Base-by-base conservation (phyloP, 64 coral and sea anemone species). In the Porites lutea region DNA sequence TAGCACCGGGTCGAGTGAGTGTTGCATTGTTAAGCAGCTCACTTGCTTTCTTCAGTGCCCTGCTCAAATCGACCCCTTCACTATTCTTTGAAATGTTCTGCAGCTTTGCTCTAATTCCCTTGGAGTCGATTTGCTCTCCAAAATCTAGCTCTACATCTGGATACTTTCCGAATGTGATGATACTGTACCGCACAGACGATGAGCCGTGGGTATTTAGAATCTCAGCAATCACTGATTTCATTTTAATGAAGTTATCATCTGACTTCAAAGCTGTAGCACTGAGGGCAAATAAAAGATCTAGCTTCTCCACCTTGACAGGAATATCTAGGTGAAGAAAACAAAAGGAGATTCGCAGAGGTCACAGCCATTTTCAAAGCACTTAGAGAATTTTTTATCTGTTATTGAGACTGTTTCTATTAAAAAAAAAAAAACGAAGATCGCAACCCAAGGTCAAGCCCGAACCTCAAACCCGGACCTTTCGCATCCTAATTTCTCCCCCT, bases 181-280 rank as follows among this genome's bases (percentile, higher is more conserved):
- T 37, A 19, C 65, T 70, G 7, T 82, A 91, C 0, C 89, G 89
- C 44, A 54, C 59, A 1, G 78, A 59, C 4, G 70, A 74, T 6
- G 89, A 71, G 16, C 89, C 66, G 37, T 91, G 79, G 8, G 49
- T 69, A 37, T 82, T 57, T 8, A 91, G 53, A 13, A 91, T 72
- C 37, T 79, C 78, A 27, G n/a, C 74, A 11, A 91, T 16, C 21
- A 79, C 49, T 20, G 78, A 70, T 91, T 91, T 91, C 54, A 91
- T 74, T 23, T 62, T 72, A 43, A 51, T 60, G 45, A 91, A 91
- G 69, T 75, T 91, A 8, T 80, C 69, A 48, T 74, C 67, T 64
- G 89, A 80, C 45, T 72, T 91, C 48, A 72, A n/a, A 5, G 89
- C 89, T 70, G 64, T 84, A 8, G 89, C 78, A 84, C 79, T 91